phyloP scores from a whole-genome alignment of 2,888 invertebrate species.

The Lypha dubia region DNA sequence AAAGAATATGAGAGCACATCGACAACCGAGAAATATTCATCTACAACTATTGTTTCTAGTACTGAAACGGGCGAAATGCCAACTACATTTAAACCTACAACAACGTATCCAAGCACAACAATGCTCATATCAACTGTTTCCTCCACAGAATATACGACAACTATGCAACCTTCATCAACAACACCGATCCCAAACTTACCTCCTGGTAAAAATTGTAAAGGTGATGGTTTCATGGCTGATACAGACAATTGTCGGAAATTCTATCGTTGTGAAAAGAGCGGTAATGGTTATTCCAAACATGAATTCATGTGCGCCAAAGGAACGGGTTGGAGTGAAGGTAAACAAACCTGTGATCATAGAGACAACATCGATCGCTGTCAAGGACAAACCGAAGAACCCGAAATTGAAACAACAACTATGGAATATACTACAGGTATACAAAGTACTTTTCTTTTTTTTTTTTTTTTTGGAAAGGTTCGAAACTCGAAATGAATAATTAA shows the following conservation, averaged over 20 bases:
- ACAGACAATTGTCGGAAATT: slow-evolving; percentile 86
- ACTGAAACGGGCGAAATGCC: slow-evolving; percentile 72
- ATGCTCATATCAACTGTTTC: slow-evolving; percentile 65
- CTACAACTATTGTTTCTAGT: slow-evolving; percentile 72
- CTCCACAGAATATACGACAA: slow-evolving; percentile 72
- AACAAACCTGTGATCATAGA: slow-evolving; percentile 86
- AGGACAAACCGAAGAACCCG: slow-evolving; percentile 75
- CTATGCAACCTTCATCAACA: slow-evolving; percentile 74
- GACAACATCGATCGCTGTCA: slow-evolving; percentile 79
- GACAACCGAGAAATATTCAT: slow-evolving; percentile 60
- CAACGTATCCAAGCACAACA: slow-evolving; percentile 49
- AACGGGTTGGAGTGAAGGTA: slow-evolving; percentile 87
- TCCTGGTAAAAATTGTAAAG: slow-evolving; percentile 83
- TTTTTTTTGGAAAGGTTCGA: too few species aligned
- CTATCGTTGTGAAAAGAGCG: slow-evolving; percentile 85
- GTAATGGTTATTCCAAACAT: slow-evolving; percentile 80
- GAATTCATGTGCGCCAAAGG: slow-evolving; percentile 87
- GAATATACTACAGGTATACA: slow-evolving; percentile 54
- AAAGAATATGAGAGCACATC: slow-evolving; percentile 64
- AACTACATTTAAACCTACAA: slow-evolving; percentile 61
- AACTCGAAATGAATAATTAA: too few species aligned
- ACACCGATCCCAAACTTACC: slow-evolving; percentile 78
- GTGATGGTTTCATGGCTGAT: slow-evolving; percentile 87
- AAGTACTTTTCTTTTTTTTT: too few species aligned
- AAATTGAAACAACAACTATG: slow-evolving; percentile 62